A percentile compares a stretch with the other conserved stretches of the same genome.
These are phyloP conservation scores for Metaphire vulgaris DNA, from an alignment of 1,140 invertebrate genomes.

Conservation along the genomic window DNA sequence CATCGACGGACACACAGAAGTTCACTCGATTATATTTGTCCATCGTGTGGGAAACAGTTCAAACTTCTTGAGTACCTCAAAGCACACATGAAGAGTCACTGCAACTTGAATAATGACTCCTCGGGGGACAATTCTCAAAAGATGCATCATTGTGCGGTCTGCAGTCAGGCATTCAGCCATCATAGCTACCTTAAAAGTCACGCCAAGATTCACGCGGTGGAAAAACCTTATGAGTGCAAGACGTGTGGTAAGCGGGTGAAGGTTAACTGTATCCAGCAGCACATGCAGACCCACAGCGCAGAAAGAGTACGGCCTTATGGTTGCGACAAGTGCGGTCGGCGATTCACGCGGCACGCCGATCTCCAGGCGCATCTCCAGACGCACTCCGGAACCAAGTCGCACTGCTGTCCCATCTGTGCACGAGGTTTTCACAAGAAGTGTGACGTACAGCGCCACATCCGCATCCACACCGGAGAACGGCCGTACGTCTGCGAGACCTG, in stretches of 20 bases:
- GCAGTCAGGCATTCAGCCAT: neutral
- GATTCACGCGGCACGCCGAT: neutral
- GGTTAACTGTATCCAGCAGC: slow-evolving; percentile 13
- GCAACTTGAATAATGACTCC: too few relatives aligned
- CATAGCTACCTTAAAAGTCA: neutral
- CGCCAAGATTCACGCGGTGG: neutral
- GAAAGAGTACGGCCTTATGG: slow-evolving; percentile 95
- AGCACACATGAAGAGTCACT: neutral
- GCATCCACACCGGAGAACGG: slow-evolving; percentile 91
- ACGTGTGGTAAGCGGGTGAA: neutral
- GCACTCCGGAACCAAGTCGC: neutral
- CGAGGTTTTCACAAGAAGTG: slow-evolving; percentile 63
- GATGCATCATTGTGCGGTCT: neutral
- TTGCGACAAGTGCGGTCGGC: slow-evolving; percentile 55
- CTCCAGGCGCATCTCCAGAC: slow-evolving; percentile 2
- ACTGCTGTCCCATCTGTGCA: neutral
- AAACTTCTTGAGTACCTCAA: neutral
- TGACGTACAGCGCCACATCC: slow-evolving; percentile 94
- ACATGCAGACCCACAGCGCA: slow-evolving; percentile 70
- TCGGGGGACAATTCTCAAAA: neutral
- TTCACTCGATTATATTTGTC: neutral
- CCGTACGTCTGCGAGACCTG: slow-evolving; percentile 52
- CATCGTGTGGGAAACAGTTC: slow-evolving; percentile 19
- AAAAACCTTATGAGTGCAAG: neutral
- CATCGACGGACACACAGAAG: slow-evolving; percentile 39